Evolutionary conservation across 2,888 invertebrate species (phyloP), one percentile per base, ranked within the genome.

Genomic region (Nomada flava): DNA sequence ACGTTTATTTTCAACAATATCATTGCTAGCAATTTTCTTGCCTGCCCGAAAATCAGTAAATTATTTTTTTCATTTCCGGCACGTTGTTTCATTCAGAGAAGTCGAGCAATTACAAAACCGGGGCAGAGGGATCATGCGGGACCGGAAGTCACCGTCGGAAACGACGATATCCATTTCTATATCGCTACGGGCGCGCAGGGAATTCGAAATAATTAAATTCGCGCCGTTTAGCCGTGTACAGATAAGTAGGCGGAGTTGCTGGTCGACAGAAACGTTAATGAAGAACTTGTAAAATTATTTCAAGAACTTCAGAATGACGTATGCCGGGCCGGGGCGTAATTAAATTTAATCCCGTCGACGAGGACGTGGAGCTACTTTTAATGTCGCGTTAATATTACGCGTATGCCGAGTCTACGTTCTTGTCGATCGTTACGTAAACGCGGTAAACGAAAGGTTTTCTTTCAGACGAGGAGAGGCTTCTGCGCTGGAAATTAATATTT

Each of bases 251-350:
- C 7, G 15, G 26, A 26, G 26, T 69, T 29, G 20, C 15, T 42
- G 26, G 42, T 5, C 44, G 59, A 65, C 64, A 53, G 65, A 55
- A 47, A 53, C 69, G 57, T 65, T 81, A 74, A 81, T 74, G 68
- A 81, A 81, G 81, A 81, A 81, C 64, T 74, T 69, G 36, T 53
- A 36, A 73, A 81, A 64, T 80, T 80, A 80, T 81, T 81, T 60
- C 57, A 81, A 81, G 81, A 80, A 74, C 69, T 80, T 81, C 26
- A 47, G 50, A 80, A 64, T 74, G 67, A 81, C 69, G 81, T 68
- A 63, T 57, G 73, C 68, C 36, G 13, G 42, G 47, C n/a, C 15
- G 20, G 20, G 11, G 65, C n/a, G 64, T 81, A 81, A 81, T 81
- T 81, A 81, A 81, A 81, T 81, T 81, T 81, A 81, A 71, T 80